phyloP scores from a whole-genome alignment of 2,113 vertebrate species.

The Sciurus niger region DNA sequence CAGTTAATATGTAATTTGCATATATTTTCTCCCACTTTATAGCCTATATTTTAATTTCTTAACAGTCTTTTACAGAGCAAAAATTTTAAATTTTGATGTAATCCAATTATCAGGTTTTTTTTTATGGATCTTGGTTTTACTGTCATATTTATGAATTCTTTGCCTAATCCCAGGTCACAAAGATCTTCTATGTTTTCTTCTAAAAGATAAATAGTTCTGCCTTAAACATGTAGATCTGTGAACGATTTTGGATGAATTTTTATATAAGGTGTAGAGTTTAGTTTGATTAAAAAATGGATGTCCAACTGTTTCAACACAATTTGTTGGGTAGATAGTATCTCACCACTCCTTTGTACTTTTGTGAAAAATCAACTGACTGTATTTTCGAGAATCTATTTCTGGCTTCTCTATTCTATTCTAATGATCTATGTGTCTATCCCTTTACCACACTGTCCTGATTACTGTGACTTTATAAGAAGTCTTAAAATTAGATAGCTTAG shows the following conservation, averaged over 20 bases:
- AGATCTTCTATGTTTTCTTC: neutral
- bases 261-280: neutral
- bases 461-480: neutral
- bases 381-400: neutral
- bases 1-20: too few species aligned
- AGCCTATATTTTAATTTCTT: too few species aligned
- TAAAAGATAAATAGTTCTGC: neutral
- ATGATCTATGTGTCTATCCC: too few species aligned
- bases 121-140: neutral
- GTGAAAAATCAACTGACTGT: neutral
- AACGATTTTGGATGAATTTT: neutral
- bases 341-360: neutral
- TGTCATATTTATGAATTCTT: neutral
- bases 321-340: neutral
- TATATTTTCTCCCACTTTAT: too few species aligned
- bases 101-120: too few species aligned
- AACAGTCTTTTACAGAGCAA: too few species aligned
- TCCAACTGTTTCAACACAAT: neutral
- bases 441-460: neutral
- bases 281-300: neutral
- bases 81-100: too few species aligned
- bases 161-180: neutral
- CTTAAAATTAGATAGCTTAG: neutral
- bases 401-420: neutral
- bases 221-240: neutral